Conservation (phyloP, 2,113 vertebrate species). For the Zosterops hypoxanthus region DNA sequence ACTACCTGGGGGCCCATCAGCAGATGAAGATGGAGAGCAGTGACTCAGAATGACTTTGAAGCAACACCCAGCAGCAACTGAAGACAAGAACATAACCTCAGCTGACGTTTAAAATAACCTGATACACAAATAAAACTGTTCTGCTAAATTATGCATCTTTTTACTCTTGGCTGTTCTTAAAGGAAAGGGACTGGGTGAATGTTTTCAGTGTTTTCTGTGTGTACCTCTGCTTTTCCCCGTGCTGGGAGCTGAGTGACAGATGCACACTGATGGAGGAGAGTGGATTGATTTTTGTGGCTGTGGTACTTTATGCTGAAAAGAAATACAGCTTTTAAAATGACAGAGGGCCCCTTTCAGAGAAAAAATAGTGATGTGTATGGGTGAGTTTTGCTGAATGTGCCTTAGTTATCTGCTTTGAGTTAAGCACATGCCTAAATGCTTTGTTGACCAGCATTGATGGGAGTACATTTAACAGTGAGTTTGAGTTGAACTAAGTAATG, state of each 20-base stretch:
- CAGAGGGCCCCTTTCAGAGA: neutral
- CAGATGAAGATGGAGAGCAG: slow-evolving; percentile 57
- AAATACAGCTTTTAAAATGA: slow-evolving; percentile 32
- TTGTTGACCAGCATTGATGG: neutral
- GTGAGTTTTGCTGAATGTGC: neutral
- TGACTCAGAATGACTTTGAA: slow-evolving; percentile 66
- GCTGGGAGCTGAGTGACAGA: slow-evolving; percentile 33
- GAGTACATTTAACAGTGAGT: neutral
- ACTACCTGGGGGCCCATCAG: slow-evolving; percentile 63
- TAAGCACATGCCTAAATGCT: neutral
- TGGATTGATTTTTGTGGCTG: slow-evolving; percentile 47
- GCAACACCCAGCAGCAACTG: slow-evolving; percentile 40
- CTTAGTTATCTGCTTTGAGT: neutral
- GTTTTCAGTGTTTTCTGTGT: neutral
- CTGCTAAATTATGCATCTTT: slow-evolving; percentile 44
- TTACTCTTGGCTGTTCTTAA: slow-evolving; percentile 5
- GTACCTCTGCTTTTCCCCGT: neutral
- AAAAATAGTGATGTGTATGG: neutral
- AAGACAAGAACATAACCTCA: slow-evolving; percentile 40
- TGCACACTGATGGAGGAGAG: slow-evolving; percentile 5
- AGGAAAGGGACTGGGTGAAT: neutral
- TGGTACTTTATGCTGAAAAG: slow-evolving; percentile 20
- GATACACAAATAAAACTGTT: neutral
- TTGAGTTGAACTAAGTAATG: neutral
- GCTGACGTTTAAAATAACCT: slow-evolving; percentile 12